Conservation (phyloP, 2,888 invertebrate genomes). For the Coleophora deauratella region DNA sequence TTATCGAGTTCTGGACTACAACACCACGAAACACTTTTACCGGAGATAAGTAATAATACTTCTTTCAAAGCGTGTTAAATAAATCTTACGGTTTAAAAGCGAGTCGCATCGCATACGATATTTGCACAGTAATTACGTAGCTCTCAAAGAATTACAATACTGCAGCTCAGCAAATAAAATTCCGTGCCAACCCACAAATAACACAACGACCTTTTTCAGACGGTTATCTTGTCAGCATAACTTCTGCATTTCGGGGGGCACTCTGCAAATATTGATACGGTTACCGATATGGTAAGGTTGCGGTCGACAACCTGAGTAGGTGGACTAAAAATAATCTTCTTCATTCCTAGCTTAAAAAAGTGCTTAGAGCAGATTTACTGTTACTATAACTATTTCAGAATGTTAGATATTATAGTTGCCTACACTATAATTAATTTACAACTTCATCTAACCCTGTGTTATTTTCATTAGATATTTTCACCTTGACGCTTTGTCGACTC, state of each 20-base stretch:
- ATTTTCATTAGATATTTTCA: constrained; percentile 35
- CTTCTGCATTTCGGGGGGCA: constrained; percentile 24
- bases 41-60: not conserved
- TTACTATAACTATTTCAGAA: not conserved
- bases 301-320: constrained; percentile 1
- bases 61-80: constrained; percentile 5
- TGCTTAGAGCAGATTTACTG: not conserved
- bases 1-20: constrained; percentile 7
- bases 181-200: constrained; percentile 12
- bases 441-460: constrained; percentile 30
- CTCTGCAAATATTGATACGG: constrained; percentile 29
- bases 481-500: too few species aligned
- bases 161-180: constrained; percentile 25
- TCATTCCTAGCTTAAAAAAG: too few species aligned
- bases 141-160: constrained; percentile 18
- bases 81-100: not conserved
- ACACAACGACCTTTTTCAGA: constrained; percentile 13
- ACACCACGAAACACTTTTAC: too few species aligned
- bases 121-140: constrained; percentile 8
- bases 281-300: constrained; percentile 15
- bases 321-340: not conserved
- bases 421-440: constrained; percentile 29
- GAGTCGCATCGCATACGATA: not conserved
- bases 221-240: constrained; percentile 24
- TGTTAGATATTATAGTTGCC: constrained; percentile 16